phyloP scores from a whole-genome alignment of 2,113 vertebrate species.

The Varanus komodoensis region DNA sequence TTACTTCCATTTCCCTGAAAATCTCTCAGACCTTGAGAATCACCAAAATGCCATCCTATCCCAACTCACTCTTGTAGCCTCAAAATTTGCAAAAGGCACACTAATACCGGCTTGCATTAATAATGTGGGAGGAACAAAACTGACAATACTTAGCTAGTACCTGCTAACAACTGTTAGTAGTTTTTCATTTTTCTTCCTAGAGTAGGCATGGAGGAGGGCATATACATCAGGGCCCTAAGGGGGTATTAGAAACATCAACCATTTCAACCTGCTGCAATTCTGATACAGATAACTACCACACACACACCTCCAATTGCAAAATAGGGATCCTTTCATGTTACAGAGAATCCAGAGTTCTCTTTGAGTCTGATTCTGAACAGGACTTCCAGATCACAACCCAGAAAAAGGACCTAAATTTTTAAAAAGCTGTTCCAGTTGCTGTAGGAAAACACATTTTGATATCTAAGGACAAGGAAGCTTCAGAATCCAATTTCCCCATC shows the following conservation, averaged over 20 bases:
- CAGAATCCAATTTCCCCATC: not conserved
- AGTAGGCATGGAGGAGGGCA: too few species aligned
- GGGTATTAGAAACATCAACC: too few species aligned
- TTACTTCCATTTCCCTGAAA: not conserved
- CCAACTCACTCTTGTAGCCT: not conserved
- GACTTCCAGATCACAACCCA: not conserved
- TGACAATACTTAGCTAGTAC: too few species aligned
- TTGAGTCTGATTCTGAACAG: not conserved
- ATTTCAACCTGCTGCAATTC: too few species aligned
- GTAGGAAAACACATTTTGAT: not conserved
- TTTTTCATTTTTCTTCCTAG: too few species aligned
- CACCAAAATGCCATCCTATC: not conserved
- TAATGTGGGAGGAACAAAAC: not conserved
- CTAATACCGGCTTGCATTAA: not conserved
- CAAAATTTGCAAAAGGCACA: too few species aligned
- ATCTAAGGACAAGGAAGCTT: too few species aligned
- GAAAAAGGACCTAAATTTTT: not conserved
- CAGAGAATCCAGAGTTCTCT: not conserved
- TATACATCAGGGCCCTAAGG: too few species aligned
- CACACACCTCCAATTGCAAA: too few species aligned
- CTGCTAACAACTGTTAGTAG: too few species aligned
- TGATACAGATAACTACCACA: too few species aligned
- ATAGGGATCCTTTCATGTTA: not conserved
- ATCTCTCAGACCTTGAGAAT: not conserved
- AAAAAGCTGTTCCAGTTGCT: too few species aligned